phyloP scores from a whole-genome alignment of 2,888 invertebrate genomes.

The Syrista parreyssii region DNA sequence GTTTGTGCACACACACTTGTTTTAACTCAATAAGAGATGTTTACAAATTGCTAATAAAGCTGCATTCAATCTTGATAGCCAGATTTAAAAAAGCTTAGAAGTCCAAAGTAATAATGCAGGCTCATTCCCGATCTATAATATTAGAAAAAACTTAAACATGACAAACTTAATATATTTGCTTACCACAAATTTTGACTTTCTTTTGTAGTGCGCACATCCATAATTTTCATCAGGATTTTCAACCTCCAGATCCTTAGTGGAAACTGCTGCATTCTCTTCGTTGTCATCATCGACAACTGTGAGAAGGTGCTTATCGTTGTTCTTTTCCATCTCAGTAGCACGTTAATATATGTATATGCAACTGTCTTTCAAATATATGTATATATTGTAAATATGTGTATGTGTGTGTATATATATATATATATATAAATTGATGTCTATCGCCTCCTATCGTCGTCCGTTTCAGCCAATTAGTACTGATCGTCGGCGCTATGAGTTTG shows the following conservation, averaged over 20 bases:
- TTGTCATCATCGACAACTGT: conserved; percentile 30
- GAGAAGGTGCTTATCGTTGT: conserved; percentile 29
- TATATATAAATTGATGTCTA: conserved; percentile 20
- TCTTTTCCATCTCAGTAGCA: conserved; percentile 33
- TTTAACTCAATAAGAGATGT: not conserved
- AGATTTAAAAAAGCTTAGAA: not conserved
- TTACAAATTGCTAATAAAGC: not conserved
- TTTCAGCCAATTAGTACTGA: conserved; percentile 19
- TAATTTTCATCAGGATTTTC: conserved; percentile 48
- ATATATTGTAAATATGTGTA: conserved; percentile 21
- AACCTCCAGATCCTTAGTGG: conserved; percentile 32
- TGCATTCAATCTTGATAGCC: not conserved
- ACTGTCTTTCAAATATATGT: not conserved
- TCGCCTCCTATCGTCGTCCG: conserved; percentile 9
- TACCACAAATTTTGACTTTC: conserved; percentile 88
- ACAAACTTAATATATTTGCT: conserved; percentile 53
- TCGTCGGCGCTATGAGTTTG: not conserved
- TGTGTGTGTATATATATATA: conserved; percentile 18
- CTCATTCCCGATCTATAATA: not conserved
- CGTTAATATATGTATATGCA: conserved; percentile 2
- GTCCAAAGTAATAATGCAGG: not conserved
- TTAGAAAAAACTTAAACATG: not conserved
- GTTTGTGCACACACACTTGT: not conserved
- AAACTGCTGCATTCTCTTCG: conserved; percentile 27
- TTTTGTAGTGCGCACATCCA: conserved; percentile 86